phyloP scores from a whole-genome alignment of 2,113 vertebrate genomes.

The Damaliscus lunatus region DNA sequence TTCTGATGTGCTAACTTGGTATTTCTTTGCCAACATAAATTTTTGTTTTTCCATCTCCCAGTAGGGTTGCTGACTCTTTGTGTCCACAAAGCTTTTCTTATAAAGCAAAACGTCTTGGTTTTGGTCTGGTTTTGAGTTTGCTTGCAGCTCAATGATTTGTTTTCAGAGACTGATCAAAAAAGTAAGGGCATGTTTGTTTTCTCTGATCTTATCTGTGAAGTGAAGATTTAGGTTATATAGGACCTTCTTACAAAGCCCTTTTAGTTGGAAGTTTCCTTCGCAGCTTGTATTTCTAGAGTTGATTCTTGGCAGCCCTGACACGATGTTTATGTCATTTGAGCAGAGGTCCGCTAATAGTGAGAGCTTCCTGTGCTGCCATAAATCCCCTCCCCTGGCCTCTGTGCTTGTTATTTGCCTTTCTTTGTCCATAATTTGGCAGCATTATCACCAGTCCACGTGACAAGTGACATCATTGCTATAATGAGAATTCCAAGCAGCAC shows the following conservation, averaged over 20 bases:
- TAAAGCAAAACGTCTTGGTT: neutral
- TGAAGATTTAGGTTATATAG: neutral
- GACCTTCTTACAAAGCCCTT: neutral
- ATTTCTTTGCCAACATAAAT: neutral
- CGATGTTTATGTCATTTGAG: neutral
- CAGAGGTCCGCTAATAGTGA: neutral
- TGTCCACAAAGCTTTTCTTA: conserved; percentile 32
- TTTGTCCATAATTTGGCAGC: conserved; percentile 61
- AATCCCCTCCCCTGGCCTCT: neutral
- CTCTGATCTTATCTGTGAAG: neutral
- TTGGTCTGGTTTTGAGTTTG: neutral
- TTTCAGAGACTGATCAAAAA: conserved; percentile 6
- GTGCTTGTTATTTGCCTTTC: conserved; percentile 25
- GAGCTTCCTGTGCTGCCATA: neutral
- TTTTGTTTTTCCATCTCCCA: neutral
- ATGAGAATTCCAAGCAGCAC: conserved; percentile 61
- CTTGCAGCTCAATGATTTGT: neutral
- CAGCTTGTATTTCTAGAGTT: neutral
- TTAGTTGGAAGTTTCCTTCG: neutral
- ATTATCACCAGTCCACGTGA: conserved; percentile 61
- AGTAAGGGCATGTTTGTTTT: neutral
- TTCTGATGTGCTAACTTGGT: neutral
- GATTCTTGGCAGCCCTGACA: neutral
- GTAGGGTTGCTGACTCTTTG: neutral
- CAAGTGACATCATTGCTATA: conserved; percentile 67